Evolutionary conservation across 2,888 invertebrate species (phyloP).

Genomic region (Tyria jacobaeae): DNA sequence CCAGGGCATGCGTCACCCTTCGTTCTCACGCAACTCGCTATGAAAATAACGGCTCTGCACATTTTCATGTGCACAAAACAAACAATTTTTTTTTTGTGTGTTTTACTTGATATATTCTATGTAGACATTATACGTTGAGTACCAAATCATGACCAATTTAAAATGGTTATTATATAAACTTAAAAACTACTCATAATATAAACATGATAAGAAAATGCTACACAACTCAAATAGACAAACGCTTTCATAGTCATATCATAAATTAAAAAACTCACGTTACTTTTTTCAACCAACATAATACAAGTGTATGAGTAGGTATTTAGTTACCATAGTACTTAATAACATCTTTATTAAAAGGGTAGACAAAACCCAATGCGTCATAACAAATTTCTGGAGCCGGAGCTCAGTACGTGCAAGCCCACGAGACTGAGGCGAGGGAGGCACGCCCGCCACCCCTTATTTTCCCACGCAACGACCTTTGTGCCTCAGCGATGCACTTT

Average conservation of each 20-base stretch:
- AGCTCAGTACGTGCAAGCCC: slow-evolving; percentile 79
- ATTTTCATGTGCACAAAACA: slow-evolving; percentile 49
- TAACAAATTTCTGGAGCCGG: slow-evolving; percentile 83
- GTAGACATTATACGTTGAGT: background rate
- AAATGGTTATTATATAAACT: too few species aligned
- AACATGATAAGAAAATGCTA: too few species aligned
- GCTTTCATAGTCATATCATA: background rate
- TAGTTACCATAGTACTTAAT: slow-evolving; percentile 22
- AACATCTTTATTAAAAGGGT: slow-evolving; percentile 43
- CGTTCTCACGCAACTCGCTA: slow-evolving; percentile 79
- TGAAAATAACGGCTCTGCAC: slow-evolving; percentile 66
- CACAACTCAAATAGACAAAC: too few species aligned
- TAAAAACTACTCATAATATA: too few species aligned
- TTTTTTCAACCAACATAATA: slow-evolving; percentile 1
- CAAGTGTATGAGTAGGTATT: slow-evolving; percentile 11
- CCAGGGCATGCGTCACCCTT: slow-evolving; percentile 73
- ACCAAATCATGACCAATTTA: background rate
- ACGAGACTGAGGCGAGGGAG: slow-evolving; percentile 58
- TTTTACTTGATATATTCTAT: background rate
- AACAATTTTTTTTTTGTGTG: too few species aligned
- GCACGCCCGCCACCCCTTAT: slow-evolving; percentile 60
- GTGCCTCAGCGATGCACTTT: slow-evolving; percentile 85
- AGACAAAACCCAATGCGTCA: slow-evolving; percentile 80
- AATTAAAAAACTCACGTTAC: background rate
- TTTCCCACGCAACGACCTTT: slow-evolving; percentile 86